phyloP scores from a whole-genome alignment of 2,888 invertebrate genomes.

The Drosophila melanosoma region DNA sequence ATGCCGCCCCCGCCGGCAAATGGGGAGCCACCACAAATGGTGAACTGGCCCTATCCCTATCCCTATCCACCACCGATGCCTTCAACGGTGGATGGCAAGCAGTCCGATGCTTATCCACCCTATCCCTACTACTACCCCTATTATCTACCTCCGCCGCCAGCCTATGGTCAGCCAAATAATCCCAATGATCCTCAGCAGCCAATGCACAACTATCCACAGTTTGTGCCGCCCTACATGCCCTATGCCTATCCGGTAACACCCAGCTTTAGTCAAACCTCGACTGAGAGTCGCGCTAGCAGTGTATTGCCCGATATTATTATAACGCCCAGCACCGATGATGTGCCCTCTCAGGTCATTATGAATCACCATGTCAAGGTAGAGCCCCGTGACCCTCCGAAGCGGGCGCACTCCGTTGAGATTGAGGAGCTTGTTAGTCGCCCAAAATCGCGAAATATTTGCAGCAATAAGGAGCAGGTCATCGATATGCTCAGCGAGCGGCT shows the following conservation, averaged over 20 bases:
- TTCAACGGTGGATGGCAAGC: constrained; percentile 53
- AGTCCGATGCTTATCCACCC: constrained; percentile 65
- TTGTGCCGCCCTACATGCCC: constrained; percentile 63
- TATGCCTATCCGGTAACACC: constrained; percentile 74
- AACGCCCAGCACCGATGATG: constrained; percentile 82
- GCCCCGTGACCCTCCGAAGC: constrained; percentile 62
- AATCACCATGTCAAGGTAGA: constrained; percentile 75
- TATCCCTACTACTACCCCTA: constrained; percentile 81
- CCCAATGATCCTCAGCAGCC: constrained; percentile 40
- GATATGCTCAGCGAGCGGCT: constrained; percentile 79
- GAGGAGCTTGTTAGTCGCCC: constrained; percentile 60
- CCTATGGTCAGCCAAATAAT: constrained; percentile 53
- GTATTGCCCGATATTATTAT: constrained; percentile 83
- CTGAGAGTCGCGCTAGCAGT: constrained; percentile 78
- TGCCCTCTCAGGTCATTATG: constrained; percentile 77
- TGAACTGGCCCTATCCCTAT: constrained; percentile 79
- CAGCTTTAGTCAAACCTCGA: constrained; percentile 72
- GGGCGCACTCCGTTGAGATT: constrained; percentile 72
- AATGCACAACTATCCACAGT: constrained; percentile 55
- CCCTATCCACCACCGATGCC: constrained; percentile 76
- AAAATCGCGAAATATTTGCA: constrained; percentile 49
- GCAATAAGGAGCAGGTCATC: constrained; percentile 73
- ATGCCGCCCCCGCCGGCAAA: constrained; percentile 64
- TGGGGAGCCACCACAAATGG: constrained; percentile 52
- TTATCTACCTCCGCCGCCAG: constrained; percentile 67